A percentile compares a stretch with the other conserved stretches of the same genome.
phyloP scores from a whole-genome alignment of 92 coral and sea anemone species.

The Palythoa grandis region DNA sequence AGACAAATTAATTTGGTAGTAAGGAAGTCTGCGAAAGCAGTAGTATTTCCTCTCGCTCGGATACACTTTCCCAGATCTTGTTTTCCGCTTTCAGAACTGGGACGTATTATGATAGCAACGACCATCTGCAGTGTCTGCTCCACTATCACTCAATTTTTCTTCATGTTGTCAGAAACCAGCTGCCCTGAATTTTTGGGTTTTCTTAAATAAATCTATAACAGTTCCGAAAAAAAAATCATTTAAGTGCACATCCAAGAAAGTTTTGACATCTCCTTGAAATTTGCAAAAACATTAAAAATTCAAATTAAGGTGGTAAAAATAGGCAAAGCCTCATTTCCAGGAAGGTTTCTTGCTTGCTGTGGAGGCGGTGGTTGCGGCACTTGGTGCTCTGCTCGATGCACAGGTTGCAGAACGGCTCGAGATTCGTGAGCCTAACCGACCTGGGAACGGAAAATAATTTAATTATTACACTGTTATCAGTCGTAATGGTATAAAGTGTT shows the following conservation, averaged over 20 bases:
- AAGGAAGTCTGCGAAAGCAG: background rate
- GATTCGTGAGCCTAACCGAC: slow-evolving; percentile 92
- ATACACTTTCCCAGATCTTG: background rate
- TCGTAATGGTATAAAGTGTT: too few relatives aligned
- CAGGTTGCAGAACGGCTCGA: slow-evolving; percentile 90
- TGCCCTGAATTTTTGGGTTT: too few relatives aligned
- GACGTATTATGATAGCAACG: too few relatives aligned
- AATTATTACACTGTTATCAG: background rate
- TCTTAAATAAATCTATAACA: too few relatives aligned
- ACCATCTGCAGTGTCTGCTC: too few relatives aligned
- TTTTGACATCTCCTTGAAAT: too few relatives aligned
- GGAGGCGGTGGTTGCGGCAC: slow-evolving; percentile 66
- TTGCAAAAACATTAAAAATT: background rate
- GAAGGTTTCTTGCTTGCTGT: slow-evolving; percentile 79
- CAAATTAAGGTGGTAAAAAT: background rate
- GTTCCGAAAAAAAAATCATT: too few relatives aligned
- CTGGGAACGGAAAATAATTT: slow-evolving; percentile 38
- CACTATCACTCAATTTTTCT: too few relatives aligned
- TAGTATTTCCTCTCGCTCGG: background rate
- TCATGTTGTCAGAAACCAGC: too few relatives aligned
- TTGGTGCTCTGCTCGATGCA: slow-evolving; percentile 80
- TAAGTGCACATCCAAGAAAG: too few relatives aligned
- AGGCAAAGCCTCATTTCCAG: slow-evolving; percentile 70
- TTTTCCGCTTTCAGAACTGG: background rate
- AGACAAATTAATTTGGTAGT: background rate